Percentiles rank a stretch among this genome's conserved stretches.
Evolutionary conservation across 2,113 vertebrate species (phyloP).

Genomic region (Illadopsis cleaveri): DNA sequence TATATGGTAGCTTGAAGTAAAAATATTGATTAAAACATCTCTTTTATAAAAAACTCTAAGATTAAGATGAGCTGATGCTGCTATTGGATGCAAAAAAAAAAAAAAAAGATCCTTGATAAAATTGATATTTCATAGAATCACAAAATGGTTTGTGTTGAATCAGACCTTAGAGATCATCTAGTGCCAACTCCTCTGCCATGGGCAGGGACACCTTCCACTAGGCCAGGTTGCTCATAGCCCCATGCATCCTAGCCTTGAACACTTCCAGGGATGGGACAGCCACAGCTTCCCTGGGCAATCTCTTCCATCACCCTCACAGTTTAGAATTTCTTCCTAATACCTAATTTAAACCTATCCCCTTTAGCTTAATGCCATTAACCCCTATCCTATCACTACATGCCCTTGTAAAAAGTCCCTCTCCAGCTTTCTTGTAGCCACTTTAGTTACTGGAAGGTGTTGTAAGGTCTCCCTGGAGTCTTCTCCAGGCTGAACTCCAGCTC

Average conservation of each 20-base stretch:
- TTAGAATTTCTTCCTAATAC: neutral
- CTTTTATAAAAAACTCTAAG: neutral
- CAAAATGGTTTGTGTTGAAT: neutral
- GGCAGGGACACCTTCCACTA: neutral
- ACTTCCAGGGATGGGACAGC: neutral
- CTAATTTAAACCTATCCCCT: neutral
- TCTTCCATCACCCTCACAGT: neutral
- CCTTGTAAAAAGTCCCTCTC: neutral
- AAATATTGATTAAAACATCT: neutral
- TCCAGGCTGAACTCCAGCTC: neutral
- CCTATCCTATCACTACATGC: neutral
- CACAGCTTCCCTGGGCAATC: neutral
- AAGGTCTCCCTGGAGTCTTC: neutral
- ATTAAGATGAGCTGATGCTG: neutral
- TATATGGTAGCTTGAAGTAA: neutral
- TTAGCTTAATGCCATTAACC: neutral
- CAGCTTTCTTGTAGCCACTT: neutral
- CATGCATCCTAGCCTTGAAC: neutral
- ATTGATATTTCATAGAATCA: neutral
- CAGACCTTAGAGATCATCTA: neutral
- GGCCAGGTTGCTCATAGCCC: neutral
- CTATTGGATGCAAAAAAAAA: neutral
- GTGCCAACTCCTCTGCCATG: neutral
- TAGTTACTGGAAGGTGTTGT: neutral
- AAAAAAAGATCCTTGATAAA: no score